Evolutionary conservation across 2,797 vertebrate species (phyloP).

Genomic region (Thripadectes ignobilis): DNA sequence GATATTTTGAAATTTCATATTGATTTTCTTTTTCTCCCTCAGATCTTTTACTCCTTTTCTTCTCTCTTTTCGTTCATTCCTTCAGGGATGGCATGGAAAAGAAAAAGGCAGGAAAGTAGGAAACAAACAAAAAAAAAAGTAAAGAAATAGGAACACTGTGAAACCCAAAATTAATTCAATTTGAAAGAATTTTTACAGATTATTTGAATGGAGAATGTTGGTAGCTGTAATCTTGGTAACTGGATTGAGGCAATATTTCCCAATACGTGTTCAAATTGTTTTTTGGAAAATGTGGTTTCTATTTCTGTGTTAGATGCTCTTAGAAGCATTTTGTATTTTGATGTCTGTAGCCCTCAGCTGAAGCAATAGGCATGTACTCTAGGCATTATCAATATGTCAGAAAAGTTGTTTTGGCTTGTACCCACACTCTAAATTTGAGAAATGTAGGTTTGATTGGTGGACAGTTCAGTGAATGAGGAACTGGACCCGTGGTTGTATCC

Average conservation of each 20-base stretch:
- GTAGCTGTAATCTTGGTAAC: not conserved
- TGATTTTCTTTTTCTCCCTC: rapidly evolving
- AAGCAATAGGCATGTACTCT: not conserved
- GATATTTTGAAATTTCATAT: not conserved
- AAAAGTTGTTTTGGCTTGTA: not conserved
- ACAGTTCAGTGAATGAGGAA: not conserved
- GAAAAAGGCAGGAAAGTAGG: not conserved
- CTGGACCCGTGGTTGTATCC: too few relatives aligned
- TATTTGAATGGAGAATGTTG: not conserved
- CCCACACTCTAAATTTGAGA: not conserved
- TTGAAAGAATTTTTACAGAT: not conserved
- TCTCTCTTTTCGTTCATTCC: not conserved
- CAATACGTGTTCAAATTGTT: not conserved
- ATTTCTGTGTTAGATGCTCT: not conserved
- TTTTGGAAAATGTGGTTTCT: not conserved
- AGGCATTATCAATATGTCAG: not conserved
- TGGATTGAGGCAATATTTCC: not conserved
- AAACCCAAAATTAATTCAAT: not conserved
- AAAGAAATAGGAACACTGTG: not conserved
- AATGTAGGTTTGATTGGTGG: not conserved
- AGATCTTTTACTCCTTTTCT: not conserved
- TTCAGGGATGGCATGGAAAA: not conserved
- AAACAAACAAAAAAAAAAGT: not conserved
- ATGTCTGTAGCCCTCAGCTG: not conserved
- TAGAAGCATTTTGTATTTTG: not conserved